phyloP scores from a whole-genome alignment of 2,888 invertebrate species.

The Epirrita christyi region DNA sequence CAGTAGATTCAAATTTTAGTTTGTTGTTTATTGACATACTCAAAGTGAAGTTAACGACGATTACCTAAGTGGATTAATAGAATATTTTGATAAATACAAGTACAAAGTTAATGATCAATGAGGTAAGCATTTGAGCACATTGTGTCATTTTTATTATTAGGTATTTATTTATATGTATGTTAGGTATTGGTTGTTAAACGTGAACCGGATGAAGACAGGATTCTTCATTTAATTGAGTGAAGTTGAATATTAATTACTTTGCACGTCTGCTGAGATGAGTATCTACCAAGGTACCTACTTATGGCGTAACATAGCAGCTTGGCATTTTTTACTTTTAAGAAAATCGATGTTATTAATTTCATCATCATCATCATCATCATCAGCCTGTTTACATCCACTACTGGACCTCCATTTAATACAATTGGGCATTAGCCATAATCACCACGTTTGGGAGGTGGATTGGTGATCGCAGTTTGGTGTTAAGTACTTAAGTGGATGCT shows the following conservation, averaged over 20 bases:
- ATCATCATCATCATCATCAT: too few species aligned
- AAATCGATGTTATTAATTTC: too few species aligned
- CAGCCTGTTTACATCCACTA: too few species aligned
- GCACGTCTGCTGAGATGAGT: conserved; percentile 18
- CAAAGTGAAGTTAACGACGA: background rate
- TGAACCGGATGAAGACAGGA: conserved; percentile 34
- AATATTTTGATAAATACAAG: conserved; percentile 5
- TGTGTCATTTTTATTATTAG: conserved; percentile 10
- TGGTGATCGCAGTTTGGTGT: too few species aligned
- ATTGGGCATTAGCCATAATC: too few species aligned
- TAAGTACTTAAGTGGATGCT: too few species aligned
- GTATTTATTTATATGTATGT: background rate
- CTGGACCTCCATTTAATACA: too few species aligned
- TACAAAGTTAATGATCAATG: conserved; percentile 21
- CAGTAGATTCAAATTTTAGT: too few species aligned
- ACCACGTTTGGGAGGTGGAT: too few species aligned
- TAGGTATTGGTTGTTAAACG: conserved; percentile 17
- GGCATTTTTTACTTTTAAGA: conserved; percentile 11
- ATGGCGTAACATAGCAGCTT: conserved; percentile 18
- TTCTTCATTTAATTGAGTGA: conserved; percentile 26
- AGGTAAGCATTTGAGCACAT: conserved; percentile 9
- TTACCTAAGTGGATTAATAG: too few species aligned
- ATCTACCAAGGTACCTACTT: background rate
- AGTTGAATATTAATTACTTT: conserved; percentile 26
- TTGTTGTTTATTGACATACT: background rate